Evolutionary conservation across 1,140 invertebrate species (phyloP), one percentile per base, ranked within the genome.

Genomic region (Choristoneura fumiferana): DNA sequence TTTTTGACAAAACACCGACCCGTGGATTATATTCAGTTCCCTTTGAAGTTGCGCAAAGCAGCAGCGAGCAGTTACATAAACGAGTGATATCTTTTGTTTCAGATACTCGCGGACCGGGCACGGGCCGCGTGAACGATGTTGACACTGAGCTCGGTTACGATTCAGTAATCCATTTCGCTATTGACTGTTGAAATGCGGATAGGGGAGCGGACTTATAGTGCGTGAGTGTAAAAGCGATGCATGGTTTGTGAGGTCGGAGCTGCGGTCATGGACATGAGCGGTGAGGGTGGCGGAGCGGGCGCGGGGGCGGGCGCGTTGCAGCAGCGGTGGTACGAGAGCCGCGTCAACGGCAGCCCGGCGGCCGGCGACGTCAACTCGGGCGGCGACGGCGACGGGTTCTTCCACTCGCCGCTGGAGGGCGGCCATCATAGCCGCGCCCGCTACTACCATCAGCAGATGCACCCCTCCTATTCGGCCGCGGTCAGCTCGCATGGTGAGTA

Each of bases 361-460:
- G 86, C 76, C 67, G 82, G 73, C 40, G 84, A 88, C 73, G 80
- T 79, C 68, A 71, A 66, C 71, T 65, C 75, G 14, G 82, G 84
- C 62, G 62, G 73, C 58, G 84, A 85, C 68, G 84, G 78, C 57
- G 87, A 87, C 69, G 83, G 76, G 54, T 89, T 90, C 81, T 89
- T 89, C 80, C 89, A 89, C 73, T 87, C 87, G 56, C 83, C 89
- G 69, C 80, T 89, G 53, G 87, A 89, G 71, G 87, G 87, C 75
- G 84, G 84, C 12, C 89, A 90, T 69, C 87, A 89, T 71, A 87
- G 84, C 64, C 79, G 87, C 69, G 84, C 87, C 54, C 78, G 87
- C 52, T 89, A 89, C 81, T 90, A 90, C 81, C 87, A 90, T 63
- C 89, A 90, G 66, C 87, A 89, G 45, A 87, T 90, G 84, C 89